Evolutionary conservation across 2,797 vertebrate genomes (phyloP).

Genomic region (Leptatherina wallacei): DNA sequence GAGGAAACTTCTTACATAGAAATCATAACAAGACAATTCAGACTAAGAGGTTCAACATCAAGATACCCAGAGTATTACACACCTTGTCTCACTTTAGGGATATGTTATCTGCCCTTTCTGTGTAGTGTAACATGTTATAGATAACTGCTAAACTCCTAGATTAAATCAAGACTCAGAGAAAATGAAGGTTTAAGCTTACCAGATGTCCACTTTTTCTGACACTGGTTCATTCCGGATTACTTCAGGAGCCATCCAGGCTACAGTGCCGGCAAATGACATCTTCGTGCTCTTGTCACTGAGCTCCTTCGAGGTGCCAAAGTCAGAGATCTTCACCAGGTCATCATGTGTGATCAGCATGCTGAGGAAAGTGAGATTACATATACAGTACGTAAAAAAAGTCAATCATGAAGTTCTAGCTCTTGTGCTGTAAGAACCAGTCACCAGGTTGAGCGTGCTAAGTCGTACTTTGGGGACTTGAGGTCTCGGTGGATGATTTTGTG

Average conservation of each 20-base stretch:
- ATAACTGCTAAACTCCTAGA: not conserved
- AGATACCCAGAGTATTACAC: not conserved
- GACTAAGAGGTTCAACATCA: not conserved
- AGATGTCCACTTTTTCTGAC: slow-evolving; percentile 98
- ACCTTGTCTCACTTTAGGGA: not conserved
- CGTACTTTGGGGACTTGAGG: slow-evolving; percentile 97
- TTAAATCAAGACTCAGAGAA: not conserved
- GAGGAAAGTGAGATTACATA: slow-evolving; percentile 22
- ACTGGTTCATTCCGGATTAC: slow-evolving; percentile 97
- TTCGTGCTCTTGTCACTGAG: slow-evolving; percentile 98
- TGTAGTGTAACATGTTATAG: slow-evolving; percentile 1
- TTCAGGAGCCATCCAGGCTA: slow-evolving; percentile 98
- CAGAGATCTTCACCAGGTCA: slow-evolving; percentile 97
- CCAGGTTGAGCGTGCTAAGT: not conserved
- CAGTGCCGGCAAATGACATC: slow-evolving; percentile 97
- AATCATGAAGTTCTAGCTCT: not conserved
- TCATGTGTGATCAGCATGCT: slow-evolving; percentile 98
- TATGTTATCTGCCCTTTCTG: slow-evolving; percentile 1
- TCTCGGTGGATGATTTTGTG: slow-evolving; percentile 99
- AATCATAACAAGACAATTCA: slow-evolving; percentile 2
- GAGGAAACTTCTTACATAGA: not conserved
- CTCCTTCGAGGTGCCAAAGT: slow-evolving; percentile 97
- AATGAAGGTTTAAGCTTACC: slow-evolving; percentile 76
- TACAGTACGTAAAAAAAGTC: not conserved
- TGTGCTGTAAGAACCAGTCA: not conserved